Evolutionary conservation across 2,888 invertebrate genomes (phyloP), one percentile per base, ranked within the genome.

Genomic region (Andrena trimmerana): DNA sequence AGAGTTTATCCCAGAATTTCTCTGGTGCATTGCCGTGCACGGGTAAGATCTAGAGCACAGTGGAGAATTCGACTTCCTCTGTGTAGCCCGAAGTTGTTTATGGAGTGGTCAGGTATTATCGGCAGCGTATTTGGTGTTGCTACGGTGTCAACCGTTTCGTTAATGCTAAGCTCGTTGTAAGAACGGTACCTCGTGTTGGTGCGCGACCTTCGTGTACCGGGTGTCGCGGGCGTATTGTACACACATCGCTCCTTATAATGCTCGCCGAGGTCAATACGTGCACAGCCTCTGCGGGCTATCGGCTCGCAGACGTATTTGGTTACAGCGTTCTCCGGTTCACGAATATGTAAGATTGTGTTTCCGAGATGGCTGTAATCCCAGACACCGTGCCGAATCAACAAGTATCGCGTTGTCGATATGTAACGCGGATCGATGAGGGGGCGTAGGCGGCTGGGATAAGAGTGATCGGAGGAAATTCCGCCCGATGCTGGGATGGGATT

Each of bases 341-440:
- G 62, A 82, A 36, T 52, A 52, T 63, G 83, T 82, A 83, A 83
- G 82, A 83, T 82, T 78, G 78, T 74, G 42, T 83, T 78, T 82
- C 77, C 69, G 70, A 63, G 78, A 78, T 74, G 50, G 36, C 59
- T 52, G 78, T 78, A 83, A 74, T 60, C 13, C 67, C 65, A 68
- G 67, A 68, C 78, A 71, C 59, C 67, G 67, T 78, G 36, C 20
- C 72, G 70, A 85, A 86, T 85, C 85, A 83, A 86, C 83, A 79
- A 83, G 83, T 86, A 86, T 85, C 84, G 78, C 75, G 82, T 86
- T 83, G 78, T 78, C 78, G 74, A 78, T 78, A 36, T 50, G 69
- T 70, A 67, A 82, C 31, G 63, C 68, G 73, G 24, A 75, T 70
- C 74, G 36, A 33, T 36, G 6, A 54, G 52, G 36, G n/a, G 8